Base-by-base conservation (phyloP, 2,797 vertebrate species). In the Halcyon chelicuti region DNA sequence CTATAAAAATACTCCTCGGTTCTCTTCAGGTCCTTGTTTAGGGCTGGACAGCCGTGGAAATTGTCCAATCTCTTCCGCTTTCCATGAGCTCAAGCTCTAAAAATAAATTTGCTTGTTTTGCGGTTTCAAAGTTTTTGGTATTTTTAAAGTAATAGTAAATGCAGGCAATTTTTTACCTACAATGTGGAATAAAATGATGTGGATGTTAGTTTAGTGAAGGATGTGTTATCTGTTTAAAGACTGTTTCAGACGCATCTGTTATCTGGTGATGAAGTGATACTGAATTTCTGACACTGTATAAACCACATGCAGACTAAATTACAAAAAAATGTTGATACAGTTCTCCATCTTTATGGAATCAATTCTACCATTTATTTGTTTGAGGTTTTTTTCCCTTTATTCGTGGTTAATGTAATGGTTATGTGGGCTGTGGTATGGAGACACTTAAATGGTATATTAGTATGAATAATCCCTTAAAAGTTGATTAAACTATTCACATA, bases 1-100 rank as follows among this genome's bases (percentile, higher is more conserved):
- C 54, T 28, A 5, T 52, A 42, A 18, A 81, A 46, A 8, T 2
- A 4, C 4, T 61, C 28, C 19, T 42, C 9, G 4, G 12, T 8
- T 51, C 62, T 35, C 25, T 9, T 3, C 17, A 4, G 18, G 5
- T 25, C 33, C 9, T 0, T 25, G 5, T 11, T n/a, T 7, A 63
- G 29, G 55, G 20, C 21, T 51, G 20, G 14, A 7, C 8, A 8
- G 1, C 9, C 28, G 26, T 23, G 8, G 49, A 79, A 31, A 8
- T 14, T 14, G 23, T 35, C 25, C 54, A 17, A 0, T 66, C 39
- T 83, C 13, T 28, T 58, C 15, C 63, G 6, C 9, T 39, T 54
- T 37, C 12, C 5, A 0, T 60, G 40, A 33, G 39, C 10, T 39
- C 39, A n/a, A 8, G 8, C 39, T 63, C 5, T 49, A 25, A 83